Conservation (phyloP, 2,888 invertebrate species). For the Lysandra coridon region DNA sequence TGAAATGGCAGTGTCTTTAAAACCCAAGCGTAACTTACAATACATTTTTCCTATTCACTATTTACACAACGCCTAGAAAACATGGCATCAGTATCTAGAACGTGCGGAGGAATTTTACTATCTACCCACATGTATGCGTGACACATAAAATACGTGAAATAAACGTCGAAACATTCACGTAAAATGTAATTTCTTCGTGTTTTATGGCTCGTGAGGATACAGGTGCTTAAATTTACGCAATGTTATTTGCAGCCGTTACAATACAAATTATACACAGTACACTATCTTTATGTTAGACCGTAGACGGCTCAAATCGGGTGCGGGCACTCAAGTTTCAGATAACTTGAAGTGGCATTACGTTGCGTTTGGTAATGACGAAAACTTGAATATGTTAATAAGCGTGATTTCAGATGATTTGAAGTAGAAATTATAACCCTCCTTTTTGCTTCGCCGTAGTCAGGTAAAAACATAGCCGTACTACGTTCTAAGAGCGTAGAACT, state of each 20-base stretch:
- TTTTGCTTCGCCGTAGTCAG: too few relatives aligned
- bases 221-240: slow-evolving; percentile 19
- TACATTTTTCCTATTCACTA: background rate
- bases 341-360: background rate
- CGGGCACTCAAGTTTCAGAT: too few relatives aligned
- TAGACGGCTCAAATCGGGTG: too few relatives aligned
- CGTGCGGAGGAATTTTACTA: background rate
- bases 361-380: too few relatives aligned
- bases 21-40: background rate
- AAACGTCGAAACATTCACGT: slow-evolving; percentile 3
- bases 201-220: slow-evolving; percentile 6
- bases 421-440: too few relatives aligned
- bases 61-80: background rate
- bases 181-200: slow-evolving; percentile 15
- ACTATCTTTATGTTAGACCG: background rate
- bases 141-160: slow-evolving; percentile 3
- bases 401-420: too few relatives aligned
- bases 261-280: background rate
- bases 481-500: too few relatives aligned
- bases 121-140: background rate
- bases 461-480: too few relatives aligned
- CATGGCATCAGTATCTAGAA: background rate
- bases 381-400: too few relatives aligned
- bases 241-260: background rate
- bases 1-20: too few relatives aligned